phyloP scores from a whole-genome alignment of 2,797 vertebrate genomes.

The Lagocephalus sceleratus region DNA sequence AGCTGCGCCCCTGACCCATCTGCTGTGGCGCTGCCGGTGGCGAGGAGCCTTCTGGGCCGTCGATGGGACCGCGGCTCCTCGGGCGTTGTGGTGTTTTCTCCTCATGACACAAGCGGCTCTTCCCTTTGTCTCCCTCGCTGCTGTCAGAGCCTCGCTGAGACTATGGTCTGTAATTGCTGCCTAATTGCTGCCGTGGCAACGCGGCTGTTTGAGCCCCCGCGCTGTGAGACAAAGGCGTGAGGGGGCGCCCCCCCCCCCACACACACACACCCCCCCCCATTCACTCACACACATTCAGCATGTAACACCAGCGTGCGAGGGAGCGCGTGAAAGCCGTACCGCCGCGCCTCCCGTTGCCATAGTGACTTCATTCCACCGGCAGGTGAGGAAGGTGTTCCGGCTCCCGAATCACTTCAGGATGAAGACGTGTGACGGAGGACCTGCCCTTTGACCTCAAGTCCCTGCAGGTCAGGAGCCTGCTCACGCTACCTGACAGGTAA shows the following conservation, averaged over 20 bases:
- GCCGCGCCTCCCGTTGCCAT: slow-evolving; percentile 39
- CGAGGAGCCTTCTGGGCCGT: slow-evolving; percentile 28
- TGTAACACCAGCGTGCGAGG: too few relatives aligned
- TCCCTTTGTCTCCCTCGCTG: slow-evolving; percentile 13
- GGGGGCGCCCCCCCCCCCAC: too few relatives aligned
- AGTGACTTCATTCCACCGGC: slow-evolving; percentile 39
- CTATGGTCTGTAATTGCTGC: slow-evolving; percentile 67
- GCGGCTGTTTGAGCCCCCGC: slow-evolving; percentile 59
- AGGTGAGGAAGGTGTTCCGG: slow-evolving; percentile 7
- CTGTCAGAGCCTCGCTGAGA: slow-evolving; percentile 44
- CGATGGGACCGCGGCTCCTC: slow-evolving; percentile 13
- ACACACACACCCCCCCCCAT: too few relatives aligned
- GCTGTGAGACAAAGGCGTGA: slow-evolving; percentile 43
- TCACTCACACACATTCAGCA: slow-evolving; percentile 1
- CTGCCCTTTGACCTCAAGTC: too few relatives aligned
- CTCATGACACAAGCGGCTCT: slow-evolving; percentile 26
- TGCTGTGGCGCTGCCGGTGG: slow-evolving; percentile 24
- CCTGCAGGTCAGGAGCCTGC: too few relatives aligned
- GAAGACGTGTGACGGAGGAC: too few relatives aligned
- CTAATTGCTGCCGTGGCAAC: slow-evolving; percentile 77
- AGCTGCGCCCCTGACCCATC: slow-evolving; percentile 32
- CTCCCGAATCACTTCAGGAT: slow-evolving; percentile 6
- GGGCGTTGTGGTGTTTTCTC: slow-evolving; percentile 6
- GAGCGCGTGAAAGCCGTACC: slow-evolving; percentile 29
- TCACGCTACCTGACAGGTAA: too few relatives aligned